Percentiles rank a stretch among this genome's conserved stretches.
phyloP scores from a whole-genome alignment of 2,888 invertebrate genomes.

The Ophonus ardosiacus region DNA sequence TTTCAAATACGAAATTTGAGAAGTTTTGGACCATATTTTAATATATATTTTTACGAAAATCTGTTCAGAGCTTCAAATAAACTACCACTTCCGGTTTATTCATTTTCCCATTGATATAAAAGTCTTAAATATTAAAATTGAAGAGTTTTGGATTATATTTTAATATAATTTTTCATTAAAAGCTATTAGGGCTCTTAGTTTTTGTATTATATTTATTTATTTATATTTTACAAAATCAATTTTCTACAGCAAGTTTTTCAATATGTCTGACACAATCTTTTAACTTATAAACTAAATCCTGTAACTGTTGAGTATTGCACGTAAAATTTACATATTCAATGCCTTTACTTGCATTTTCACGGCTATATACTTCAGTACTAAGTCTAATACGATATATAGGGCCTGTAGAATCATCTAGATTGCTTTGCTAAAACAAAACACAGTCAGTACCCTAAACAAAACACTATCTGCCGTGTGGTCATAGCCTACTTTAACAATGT shows the following conservation, averaged over 20 bases:
- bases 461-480: neutral
- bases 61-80: no score
- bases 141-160: no score
- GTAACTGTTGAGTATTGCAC: slow-evolving; percentile 81
- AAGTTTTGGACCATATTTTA: no score
- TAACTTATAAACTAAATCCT: slow-evolving; percentile 83
- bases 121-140: no score
- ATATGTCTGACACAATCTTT: slow-evolving; percentile 82
- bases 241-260: slow-evolving; percentile 75
- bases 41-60: no score
- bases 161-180: no score
- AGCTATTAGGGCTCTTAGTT: no score
- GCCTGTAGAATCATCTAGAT: slow-evolving; percentile 71
- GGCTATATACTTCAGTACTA: slow-evolving; percentile 71
- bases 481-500: slow-evolving; percentile 72
- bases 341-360: slow-evolving; percentile 73
- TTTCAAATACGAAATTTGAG: no score
- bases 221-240: slow-evolving; percentile 62
- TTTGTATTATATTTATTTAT: no score
- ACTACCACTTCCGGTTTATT: no score
- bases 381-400: slow-evolving; percentile 73
- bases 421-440: slow-evolving; percentile 71
- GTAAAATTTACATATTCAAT: slow-evolving; percentile 78
- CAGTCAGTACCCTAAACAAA: neutral
- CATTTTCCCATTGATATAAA: no score